These are phyloP conservation scores for Anabacerthia variegaticeps DNA, from an alignment of 2,797 vertebrate species.

Conservation along the genomic window DNA sequence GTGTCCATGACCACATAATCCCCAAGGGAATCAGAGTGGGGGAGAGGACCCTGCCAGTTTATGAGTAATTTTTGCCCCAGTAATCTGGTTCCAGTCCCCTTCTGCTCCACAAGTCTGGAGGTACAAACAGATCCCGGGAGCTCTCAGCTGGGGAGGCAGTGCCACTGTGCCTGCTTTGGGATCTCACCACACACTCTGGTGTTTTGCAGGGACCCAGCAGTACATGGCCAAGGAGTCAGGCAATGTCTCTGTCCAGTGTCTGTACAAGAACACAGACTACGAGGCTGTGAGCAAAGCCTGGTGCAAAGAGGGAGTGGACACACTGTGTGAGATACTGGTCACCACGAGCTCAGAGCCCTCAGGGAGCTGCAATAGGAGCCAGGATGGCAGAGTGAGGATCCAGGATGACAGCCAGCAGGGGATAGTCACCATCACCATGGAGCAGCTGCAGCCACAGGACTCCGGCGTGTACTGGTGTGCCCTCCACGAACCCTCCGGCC, in stretches of 20 bases:
- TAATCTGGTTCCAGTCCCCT: neutral
- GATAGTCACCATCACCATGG: neutral
- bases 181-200: rapidly evolving
- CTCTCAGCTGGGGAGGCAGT: neutral
- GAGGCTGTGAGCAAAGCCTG: neutral
- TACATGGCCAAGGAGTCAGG: neutral
- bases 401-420: neutral
- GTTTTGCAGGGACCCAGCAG: neutral
- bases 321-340: rapidly evolving
- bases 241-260: neutral
- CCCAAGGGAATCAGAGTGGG: neutral
- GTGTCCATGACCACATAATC: rapidly evolving
- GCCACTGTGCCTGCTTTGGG: neutral
- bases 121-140: neutral
- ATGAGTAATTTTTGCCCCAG: neutral
- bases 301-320: neutral
- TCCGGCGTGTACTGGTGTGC: neutral
- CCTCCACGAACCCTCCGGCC: rapidly evolving
- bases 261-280: rapidly evolving
- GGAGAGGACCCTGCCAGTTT: neutral
- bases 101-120: neutral
- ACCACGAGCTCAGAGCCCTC: rapidly evolving
- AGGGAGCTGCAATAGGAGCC: rapidly evolving
- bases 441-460: neutral
- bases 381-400: neutral